Evolutionary conservation across 2,888 invertebrate species (phyloP), one percentile per base, ranked within the genome.

Genomic region (Tipula helvola): DNA sequence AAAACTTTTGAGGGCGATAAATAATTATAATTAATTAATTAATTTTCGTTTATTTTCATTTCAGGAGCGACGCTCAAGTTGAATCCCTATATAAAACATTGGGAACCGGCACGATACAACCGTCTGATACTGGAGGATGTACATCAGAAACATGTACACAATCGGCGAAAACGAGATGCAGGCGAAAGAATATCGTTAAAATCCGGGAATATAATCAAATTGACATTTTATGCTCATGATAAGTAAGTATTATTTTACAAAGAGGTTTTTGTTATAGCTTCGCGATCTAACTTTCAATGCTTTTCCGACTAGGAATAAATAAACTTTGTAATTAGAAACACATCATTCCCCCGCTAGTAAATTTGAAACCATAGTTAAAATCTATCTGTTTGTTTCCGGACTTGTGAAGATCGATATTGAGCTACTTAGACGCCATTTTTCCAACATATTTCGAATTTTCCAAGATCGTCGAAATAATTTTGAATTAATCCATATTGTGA

Each of bases 61-160:
- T 0, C 92, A 95, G 95, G 95, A 91, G 92, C 95, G 88, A 92
- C 90, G 88, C 89, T 90, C 88, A 90, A 89, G 87, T 89, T 96
- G 90, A 95, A 95, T 90, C 95, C 96, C 88, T 96, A 95, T 92
- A 95, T 96, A 90, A 93, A 94, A 88, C 95, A 96, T 92, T 97
- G 95, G 94, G 96, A 96, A 92, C 94, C 95, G 88, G 95, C 96
- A 89, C 93, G 93, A 90, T 97, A 96, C 92, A 95, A 96, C 92
- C 94, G 91, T 87, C 87, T 88, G 12, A 89, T 89, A 87, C 88
- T 92, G 87, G 90, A 90, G 88, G 89, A 89, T 57, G 91, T 91
- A n/a, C 91, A 91, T 88, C 89, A 90, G 87, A 89, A 90, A 87
- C 91, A 92, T 89, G 89, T 90, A 89, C 90, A 90, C 86, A 90